Conservation (phyloP, 2,888 invertebrate genomes). For the Adela reaumurella region DNA sequence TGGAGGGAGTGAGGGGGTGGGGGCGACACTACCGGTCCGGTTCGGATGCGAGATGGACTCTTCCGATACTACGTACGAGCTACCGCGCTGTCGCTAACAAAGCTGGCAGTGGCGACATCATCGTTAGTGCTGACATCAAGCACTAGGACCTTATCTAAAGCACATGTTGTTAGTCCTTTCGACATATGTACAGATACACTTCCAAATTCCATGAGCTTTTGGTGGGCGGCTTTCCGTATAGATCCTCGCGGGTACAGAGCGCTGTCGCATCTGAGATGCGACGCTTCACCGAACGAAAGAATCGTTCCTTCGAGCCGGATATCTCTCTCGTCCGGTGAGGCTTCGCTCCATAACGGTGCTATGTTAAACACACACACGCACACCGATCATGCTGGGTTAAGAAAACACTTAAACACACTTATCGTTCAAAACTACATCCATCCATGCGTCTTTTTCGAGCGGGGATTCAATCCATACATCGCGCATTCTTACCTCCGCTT, state of each 20-base stretch:
- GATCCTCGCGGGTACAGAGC: too few relatives aligned
- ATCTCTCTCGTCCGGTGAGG: background rate
- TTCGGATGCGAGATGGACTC: too few relatives aligned
- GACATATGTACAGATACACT: background rate
- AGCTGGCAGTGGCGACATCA: background rate
- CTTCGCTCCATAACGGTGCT: background rate
- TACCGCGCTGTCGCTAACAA: too few relatives aligned
- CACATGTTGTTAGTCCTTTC: background rate
- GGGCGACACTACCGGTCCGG: too few relatives aligned
- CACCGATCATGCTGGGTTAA: background rate
- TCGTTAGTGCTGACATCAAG: background rate
- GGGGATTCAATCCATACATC: too few relatives aligned
- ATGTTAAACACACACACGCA: background rate
- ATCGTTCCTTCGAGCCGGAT: too few relatives aligned
- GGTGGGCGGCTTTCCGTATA: background rate
- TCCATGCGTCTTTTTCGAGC: too few relatives aligned
- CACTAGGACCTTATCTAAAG: background rate
- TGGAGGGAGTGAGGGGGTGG: background rate
- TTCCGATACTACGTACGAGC: too few relatives aligned
- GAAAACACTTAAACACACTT: background rate
- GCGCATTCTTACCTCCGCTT: too few relatives aligned
- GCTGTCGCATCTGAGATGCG: too few relatives aligned
- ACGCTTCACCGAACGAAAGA: too few relatives aligned
- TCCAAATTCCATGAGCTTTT: background rate
- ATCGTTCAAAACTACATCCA: background rate